Conservation (phyloP, 2,797 vertebrate species). For the Neomorphus geoffroyi region DNA sequence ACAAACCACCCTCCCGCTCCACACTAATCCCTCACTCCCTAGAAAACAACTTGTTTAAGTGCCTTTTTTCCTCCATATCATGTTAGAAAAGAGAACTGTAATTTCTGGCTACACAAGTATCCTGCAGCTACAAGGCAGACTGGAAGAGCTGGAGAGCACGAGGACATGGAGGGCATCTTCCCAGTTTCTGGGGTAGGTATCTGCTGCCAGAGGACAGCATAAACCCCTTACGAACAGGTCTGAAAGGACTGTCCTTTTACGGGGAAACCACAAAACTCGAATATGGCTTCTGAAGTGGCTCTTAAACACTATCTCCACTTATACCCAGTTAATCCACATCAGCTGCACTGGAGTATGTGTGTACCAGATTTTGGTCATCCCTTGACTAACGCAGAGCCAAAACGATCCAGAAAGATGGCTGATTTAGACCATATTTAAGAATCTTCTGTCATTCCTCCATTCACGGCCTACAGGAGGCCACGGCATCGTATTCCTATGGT, state of each 20-base stretch:
- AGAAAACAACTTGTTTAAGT: background rate
- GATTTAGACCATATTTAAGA: background rate
- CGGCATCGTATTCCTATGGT: background rate
- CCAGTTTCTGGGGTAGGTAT: no score
- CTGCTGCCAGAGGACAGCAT: background rate
- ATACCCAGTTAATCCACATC: background rate
- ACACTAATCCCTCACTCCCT: background rate
- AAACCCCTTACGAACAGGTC: background rate
- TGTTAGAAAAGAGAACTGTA: background rate
- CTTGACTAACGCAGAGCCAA: background rate
- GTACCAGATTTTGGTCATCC: background rate
- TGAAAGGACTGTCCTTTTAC: background rate
- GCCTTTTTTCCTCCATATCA: fast-evolving
- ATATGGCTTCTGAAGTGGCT: background rate
- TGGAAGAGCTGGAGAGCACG: background rate
- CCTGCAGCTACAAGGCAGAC: background rate
- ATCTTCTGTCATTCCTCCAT: fast-evolving
- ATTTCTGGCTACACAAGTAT: background rate
- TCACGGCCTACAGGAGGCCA: background rate
- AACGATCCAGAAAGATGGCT: background rate
- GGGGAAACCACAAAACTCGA: background rate
- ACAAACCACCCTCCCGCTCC: background rate
- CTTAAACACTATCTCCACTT: background rate
- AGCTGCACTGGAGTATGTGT: background rate
- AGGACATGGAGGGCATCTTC: background rate